phyloP scores from a whole-genome alignment of 2,797 vertebrate genomes.

The Sciurus carolinensis region DNA sequence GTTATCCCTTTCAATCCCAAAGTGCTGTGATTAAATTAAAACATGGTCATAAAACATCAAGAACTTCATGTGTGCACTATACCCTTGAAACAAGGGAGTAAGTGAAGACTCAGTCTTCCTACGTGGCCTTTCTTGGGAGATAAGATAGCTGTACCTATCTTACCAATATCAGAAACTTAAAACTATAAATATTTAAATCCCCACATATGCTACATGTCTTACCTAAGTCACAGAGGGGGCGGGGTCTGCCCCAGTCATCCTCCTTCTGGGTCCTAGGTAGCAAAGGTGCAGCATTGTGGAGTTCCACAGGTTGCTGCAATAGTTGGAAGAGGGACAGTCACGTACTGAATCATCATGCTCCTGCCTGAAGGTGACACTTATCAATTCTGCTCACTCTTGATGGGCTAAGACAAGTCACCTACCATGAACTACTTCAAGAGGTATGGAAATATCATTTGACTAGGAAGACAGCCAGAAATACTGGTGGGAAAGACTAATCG shows the following conservation, averaged over 20 bases:
- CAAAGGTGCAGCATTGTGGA: not conserved
- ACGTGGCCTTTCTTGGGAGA: not conserved
- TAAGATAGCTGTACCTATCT: not conserved
- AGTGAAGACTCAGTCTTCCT: not conserved
- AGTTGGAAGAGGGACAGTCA: not conserved
- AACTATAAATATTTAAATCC: not conserved
- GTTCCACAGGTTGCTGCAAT: not conserved
- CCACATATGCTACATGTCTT: not conserved
- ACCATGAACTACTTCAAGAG: not conserved
- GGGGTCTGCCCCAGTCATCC: not conserved
- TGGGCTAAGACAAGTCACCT: not conserved
- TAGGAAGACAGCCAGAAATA: constrained; percentile 1
- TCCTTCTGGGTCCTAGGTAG: not conserved
- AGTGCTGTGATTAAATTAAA: not conserved
- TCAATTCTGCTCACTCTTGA: not conserved
- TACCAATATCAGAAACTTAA: not conserved
- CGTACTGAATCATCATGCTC: not conserved
- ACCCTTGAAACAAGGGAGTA: not conserved
- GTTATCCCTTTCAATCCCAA: not conserved
- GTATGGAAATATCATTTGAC: not conserved
- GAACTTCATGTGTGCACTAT: fast-evolving
- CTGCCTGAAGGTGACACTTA: not conserved
- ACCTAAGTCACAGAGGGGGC: not conserved
- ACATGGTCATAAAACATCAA: not conserved
- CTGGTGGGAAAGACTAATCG: not conserved